Percentiles rank a stretch among this genome's conserved stretches.
phyloP scores from a whole-genome alignment of 2,888 invertebrate species.

The Orchesellides sinensis region DNA sequence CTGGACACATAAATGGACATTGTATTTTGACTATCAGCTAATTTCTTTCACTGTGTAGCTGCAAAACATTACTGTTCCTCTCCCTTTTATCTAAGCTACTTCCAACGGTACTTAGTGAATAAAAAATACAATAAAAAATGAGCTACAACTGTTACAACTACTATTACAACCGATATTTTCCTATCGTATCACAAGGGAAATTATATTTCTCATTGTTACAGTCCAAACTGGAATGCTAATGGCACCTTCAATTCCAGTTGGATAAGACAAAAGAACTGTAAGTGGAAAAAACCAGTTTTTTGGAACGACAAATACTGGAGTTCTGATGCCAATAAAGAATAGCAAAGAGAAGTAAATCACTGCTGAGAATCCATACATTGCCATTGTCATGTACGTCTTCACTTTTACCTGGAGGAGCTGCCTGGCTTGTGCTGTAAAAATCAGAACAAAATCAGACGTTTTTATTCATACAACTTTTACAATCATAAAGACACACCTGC shows the following conservation, averaged over 20 bases:
- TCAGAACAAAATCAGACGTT: conserved; percentile 12
- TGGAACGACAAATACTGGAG: conserved; percentile 72
- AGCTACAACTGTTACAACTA: background rate
- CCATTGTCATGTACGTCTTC: conserved; percentile 47
- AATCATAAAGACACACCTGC: conserved; percentile 7
- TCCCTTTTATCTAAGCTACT: too few species aligned
- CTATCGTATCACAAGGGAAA: conserved; percentile 28
- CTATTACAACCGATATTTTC: background rate
- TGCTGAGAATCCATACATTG: conserved; percentile 40
- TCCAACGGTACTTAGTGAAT: too few species aligned
- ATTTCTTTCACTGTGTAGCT: too few species aligned
- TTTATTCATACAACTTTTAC: too few species aligned
- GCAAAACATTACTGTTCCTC: too few species aligned
- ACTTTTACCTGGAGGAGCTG: conserved; percentile 63
- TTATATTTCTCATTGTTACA: conserved; percentile 63
- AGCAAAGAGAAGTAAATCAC: conserved; percentile 62
- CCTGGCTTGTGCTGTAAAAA: conserved; percentile 65
- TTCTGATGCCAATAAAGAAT: conserved; percentile 58
- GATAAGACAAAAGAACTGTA: conserved; percentile 65
- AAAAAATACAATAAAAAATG: background rate
- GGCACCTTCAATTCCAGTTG: conserved; percentile 72
- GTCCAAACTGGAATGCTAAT: conserved; percentile 71
- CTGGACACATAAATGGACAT: too few species aligned
- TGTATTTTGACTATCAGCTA: too few species aligned
- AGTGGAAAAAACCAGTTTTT: conserved; percentile 71